Percentiles rank a stretch among this genome's conserved stretches.
Evolutionary conservation across 2,797 vertebrate genomes (phyloP).

Genomic region (Natrix natrix): DNA sequence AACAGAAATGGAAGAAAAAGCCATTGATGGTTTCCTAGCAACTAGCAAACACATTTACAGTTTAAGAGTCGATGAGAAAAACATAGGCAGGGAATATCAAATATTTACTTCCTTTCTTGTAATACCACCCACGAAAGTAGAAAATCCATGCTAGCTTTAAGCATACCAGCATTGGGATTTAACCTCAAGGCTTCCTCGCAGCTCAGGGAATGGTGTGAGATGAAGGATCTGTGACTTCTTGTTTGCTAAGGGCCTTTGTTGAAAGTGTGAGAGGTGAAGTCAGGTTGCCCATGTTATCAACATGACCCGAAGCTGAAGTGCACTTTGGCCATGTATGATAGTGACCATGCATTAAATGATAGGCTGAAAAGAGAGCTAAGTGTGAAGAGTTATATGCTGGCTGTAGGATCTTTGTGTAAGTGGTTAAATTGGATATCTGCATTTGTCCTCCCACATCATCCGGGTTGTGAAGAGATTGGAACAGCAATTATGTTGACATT

Average conservation of each 20-base stretch:
- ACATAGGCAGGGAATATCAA: background rate
- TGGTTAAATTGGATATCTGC: background rate
- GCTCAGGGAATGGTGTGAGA: background rate
- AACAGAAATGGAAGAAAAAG: background rate
- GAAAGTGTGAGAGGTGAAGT: background rate
- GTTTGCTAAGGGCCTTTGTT: background rate
- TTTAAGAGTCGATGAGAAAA: background rate
- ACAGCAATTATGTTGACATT: background rate
- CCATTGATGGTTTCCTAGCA: constrained; percentile 18
- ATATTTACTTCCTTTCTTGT: background rate
- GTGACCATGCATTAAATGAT: background rate
- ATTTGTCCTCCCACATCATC: background rate
- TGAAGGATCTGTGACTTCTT: background rate
- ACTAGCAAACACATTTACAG: background rate
- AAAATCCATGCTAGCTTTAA: background rate
- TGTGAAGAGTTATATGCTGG: background rate
- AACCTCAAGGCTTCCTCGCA: background rate
- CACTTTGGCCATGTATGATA: background rate
- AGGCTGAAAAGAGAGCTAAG: background rate
- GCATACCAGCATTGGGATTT: background rate
- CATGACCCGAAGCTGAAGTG: background rate
- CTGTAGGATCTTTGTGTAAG: background rate
- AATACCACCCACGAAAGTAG: background rate
- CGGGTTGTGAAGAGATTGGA: background rate
- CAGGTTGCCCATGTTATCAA: background rate